phyloP scores from a whole-genome alignment of 2,797 vertebrate genomes.

The Forpus xanthops region DNA sequence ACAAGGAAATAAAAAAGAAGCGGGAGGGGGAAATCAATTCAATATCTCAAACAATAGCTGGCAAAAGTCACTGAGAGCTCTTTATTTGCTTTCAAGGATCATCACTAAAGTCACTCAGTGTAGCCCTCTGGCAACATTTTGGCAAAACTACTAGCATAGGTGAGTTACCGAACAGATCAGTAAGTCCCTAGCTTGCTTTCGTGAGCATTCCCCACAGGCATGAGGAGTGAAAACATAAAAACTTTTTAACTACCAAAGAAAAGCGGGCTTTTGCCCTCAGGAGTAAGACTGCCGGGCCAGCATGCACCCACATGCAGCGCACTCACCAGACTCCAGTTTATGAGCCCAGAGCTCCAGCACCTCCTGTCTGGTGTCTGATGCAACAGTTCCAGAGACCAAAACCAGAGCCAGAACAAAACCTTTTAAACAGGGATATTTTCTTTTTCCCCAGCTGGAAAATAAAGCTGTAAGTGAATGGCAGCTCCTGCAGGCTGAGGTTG shows the following conservation, averaged over 20 bases:
- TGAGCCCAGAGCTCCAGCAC: accelerated
- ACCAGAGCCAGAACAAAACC: accelerated
- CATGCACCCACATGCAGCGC: accelerated
- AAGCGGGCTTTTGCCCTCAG: not conserved
- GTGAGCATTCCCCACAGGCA: not conserved
- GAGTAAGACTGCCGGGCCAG: not conserved
- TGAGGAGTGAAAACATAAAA: not conserved
- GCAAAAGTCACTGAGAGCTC: not conserved
- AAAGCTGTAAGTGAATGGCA: not conserved
- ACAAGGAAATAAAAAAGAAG: not conserved
- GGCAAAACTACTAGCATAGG: not conserved
- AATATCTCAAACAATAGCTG: not conserved
- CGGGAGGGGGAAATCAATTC: not conserved
- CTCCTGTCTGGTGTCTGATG: not conserved
- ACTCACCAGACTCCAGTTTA: accelerated
- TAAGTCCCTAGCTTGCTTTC: not conserved
- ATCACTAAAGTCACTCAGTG: not conserved
- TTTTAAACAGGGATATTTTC: not conserved
- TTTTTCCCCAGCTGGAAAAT: accelerated
- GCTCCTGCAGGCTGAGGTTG: not conserved
- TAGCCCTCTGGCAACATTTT: not conserved
- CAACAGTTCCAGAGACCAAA: not conserved
- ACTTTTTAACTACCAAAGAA: not conserved
- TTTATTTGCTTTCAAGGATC: not conserved
- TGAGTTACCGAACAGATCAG: not conserved